phyloP scores from a whole-genome alignment of 2,888 invertebrate genomes.

The Steinernema carpocapsae region DNA sequence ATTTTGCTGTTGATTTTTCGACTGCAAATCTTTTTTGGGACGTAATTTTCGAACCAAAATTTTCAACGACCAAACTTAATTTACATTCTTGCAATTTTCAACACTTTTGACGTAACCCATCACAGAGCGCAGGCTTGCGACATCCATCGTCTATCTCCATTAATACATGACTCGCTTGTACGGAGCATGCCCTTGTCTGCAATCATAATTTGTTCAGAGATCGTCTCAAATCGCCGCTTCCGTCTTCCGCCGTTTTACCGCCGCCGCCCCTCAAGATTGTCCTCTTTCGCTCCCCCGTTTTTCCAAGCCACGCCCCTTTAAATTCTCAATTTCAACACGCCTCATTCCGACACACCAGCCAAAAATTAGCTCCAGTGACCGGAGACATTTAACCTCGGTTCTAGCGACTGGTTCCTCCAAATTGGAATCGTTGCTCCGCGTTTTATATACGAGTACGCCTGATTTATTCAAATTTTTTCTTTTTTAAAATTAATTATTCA shows the following conservation, averaged over 20 bases:
- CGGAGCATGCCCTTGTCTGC: neutral
- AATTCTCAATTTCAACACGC: conserved; percentile 6
- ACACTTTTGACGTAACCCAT: no score
- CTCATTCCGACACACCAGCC: conserved; percentile 13
- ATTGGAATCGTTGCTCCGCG: no score
- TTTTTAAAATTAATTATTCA: no score
- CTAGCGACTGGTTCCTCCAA: no score
- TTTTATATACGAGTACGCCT: no score
- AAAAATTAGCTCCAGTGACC: neutral
- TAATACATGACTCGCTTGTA: no score
- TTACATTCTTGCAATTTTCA: no score
- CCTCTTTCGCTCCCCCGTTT: neutral
- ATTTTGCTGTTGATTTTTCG: no score
- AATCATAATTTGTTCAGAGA: conserved; percentile 27
- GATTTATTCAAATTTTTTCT: no score
- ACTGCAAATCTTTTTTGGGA: no score
- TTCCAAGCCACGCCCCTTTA: neutral
- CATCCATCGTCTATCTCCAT: neutral
- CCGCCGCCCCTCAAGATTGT: conserved; percentile 30
- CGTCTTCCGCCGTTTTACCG: neutral
- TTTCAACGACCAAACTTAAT: neutral
- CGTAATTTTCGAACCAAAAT: neutral
- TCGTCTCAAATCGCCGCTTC: neutral
- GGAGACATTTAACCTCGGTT: neutral
- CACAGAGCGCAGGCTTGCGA: neutral